Evolutionary conservation across 2,888 invertebrate species (phyloP).

Genomic region (Metallyticus violacea): DNA sequence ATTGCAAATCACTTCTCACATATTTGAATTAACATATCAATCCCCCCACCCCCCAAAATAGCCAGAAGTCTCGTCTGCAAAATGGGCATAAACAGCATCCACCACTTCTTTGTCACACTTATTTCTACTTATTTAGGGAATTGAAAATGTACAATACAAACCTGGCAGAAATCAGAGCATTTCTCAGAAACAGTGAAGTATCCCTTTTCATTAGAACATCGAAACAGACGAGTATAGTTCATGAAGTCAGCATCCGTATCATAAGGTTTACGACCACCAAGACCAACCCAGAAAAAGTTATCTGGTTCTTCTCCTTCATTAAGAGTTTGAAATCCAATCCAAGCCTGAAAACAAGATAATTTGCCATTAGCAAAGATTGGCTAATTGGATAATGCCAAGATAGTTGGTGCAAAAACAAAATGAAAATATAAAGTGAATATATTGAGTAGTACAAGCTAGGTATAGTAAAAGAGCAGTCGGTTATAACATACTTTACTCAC

Average conservation of each 20-base stretch:
- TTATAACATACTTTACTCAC: slow-evolving; percentile 48
- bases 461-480: too few relatives aligned
- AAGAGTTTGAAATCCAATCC: slow-evolving; percentile 66
- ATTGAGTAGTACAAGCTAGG: too few relatives aligned
- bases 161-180: slow-evolving; percentile 96
- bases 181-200: slow-evolving; percentile 99
- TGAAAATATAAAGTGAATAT: neutral
- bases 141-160: slow-evolving; percentile 41
- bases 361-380: neutral
- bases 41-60: too few relatives aligned
- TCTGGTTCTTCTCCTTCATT: slow-evolving; percentile 96
- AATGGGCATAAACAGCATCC: too few relatives aligned
- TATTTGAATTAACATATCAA: too few relatives aligned
- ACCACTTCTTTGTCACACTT: too few relatives aligned
- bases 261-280: slow-evolving; percentile 87
- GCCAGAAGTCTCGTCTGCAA: too few relatives aligned
- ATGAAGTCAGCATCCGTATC: slow-evolving; percentile 88
- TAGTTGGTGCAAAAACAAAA: neutral
- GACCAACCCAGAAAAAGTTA: slow-evolving; percentile 97
- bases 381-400: neutral
- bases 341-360: slow-evolving; percentile 43
- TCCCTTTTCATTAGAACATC: slow-evolving; percentile 99
- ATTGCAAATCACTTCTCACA: too few relatives aligned
- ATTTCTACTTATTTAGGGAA: neutral
- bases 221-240: slow-evolving; percentile 88